Percentiles rank a stretch among this genome's conserved stretches.
phyloP scores from a whole-genome alignment of 2,888 invertebrate species.

The Pandemis heparana region DNA sequence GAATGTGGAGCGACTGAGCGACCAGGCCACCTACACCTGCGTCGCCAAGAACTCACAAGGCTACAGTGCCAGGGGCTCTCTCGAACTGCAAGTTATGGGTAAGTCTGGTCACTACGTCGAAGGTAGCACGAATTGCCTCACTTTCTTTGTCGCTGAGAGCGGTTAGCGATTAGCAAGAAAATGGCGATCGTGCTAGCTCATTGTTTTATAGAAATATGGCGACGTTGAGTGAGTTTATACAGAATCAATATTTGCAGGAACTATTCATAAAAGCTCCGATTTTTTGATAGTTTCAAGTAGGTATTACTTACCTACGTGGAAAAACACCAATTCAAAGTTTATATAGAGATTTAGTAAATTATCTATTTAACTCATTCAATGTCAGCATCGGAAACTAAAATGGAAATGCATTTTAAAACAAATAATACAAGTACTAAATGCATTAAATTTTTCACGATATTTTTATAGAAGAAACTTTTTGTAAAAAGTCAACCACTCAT shows the following conservation, averaged over 20 bases:
- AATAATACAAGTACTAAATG: neutral
- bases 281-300: no score
- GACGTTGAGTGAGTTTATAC: no score
- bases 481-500: constrained; percentile 41
- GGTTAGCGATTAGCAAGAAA: neutral
- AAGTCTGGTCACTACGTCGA: constrained; percentile 77
- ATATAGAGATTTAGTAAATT: neutral
- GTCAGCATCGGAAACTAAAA: neutral
- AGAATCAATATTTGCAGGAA: no score
- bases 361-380: neutral
- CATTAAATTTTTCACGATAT: neutral
- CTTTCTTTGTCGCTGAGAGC: neutral
- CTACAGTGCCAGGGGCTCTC: constrained; percentile 93
- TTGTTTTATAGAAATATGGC: neutral
- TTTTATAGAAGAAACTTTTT: neutral
- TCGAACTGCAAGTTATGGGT: constrained; percentile 99
- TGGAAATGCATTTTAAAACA: neutral
- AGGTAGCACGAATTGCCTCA: neutral
- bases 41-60: constrained; percentile 97
- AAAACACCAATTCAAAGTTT: neutral
- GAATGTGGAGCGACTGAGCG: constrained; percentile 96
- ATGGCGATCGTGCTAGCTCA: neutral
- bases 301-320: no score
- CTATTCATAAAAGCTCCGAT: no score
- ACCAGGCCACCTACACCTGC: constrained; percentile 97